A percentile compares a stretch with the other conserved stretches of the same genome.
Evolutionary conservation across 2,113 vertebrate genomes (phyloP).

Genomic region (Stigmatopora nigra): DNA sequence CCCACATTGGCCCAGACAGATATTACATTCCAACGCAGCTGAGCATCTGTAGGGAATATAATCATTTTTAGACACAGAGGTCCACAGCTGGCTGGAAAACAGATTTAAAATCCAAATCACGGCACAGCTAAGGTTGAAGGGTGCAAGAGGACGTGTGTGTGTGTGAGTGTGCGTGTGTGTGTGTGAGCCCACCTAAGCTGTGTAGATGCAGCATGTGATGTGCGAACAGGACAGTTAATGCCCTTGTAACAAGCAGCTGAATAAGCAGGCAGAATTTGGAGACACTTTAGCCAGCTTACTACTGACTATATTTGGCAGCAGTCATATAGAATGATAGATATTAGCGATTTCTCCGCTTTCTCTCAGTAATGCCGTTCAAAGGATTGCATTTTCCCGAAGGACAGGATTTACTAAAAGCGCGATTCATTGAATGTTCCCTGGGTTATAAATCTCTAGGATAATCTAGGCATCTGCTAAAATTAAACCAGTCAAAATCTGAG

Average conservation of each 20-base stretch:
- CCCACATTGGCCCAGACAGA: constrained; percentile 12
- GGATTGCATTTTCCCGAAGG: constrained; percentile 1
- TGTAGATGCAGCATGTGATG: constrained; percentile 13
- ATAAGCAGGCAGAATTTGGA: constrained; percentile 14
- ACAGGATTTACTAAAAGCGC: background rate
- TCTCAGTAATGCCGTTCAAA: constrained; percentile 1
- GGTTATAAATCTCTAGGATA: constrained; percentile 4
- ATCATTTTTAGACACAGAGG: constrained; percentile 15
- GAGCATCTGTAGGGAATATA: constrained; percentile 23
- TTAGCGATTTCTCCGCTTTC: constrained; percentile 1
- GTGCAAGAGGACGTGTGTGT: background rate
- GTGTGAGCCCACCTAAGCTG: background rate
- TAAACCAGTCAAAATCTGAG: constrained; percentile 8
- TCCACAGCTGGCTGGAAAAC: background rate
- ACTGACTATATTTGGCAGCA: constrained; percentile 11
- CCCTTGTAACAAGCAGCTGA: constrained; percentile 5
- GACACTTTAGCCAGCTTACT: background rate
- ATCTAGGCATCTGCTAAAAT: constrained; percentile 6
- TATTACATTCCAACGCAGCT: constrained; percentile 14
- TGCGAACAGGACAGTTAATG: constrained; percentile 10
- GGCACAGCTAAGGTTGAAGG: background rate
- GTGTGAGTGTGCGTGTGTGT: background rate
- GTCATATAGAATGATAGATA: constrained; percentile 13
- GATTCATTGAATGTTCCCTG: constrained; percentile 3
- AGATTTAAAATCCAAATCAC: constrained; percentile 9